These are phyloP conservation scores for Ectobius pallidus DNA, from an alignment of 2,888 invertebrate genomes.

Conservation along the genomic window DNA sequence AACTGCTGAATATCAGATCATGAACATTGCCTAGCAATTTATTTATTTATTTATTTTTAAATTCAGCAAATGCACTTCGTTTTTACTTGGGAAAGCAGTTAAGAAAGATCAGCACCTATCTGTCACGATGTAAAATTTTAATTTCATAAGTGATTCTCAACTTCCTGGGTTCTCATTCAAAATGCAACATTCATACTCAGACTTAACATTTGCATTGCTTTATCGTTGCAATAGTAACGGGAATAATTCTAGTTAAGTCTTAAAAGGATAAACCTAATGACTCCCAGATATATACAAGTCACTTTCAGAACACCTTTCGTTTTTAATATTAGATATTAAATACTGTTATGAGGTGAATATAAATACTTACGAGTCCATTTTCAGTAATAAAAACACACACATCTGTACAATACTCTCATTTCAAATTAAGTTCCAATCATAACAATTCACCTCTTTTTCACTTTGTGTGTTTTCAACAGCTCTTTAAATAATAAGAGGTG, in stretches of 20 bases:
- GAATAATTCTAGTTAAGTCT: neutral
- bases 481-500: neutral
- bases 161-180: neutral
- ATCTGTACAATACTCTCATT: neutral
- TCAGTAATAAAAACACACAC: neutral
- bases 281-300: neutral
- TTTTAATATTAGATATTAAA: too few species aligned
- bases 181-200: neutral
- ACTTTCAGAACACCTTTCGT: neutral
- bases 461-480: neutral
- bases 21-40: neutral
- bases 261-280: neutral
- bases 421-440: neutral
- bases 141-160: neutral
- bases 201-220: neutral
- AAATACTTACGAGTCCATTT: conserved; percentile 7
- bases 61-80: neutral
- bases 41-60: neutral
- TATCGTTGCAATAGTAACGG: neutral
- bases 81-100: too few species aligned
- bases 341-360: conserved; percentile 8
- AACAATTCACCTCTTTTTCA: neutral
- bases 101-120: neutral
- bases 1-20: too few species aligned
- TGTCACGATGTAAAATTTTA: too few species aligned